Evolutionary conservation across 2,113 vertebrate species (phyloP), one percentile per base, ranked within the genome.

Genomic region (Turnix velox): DNA sequence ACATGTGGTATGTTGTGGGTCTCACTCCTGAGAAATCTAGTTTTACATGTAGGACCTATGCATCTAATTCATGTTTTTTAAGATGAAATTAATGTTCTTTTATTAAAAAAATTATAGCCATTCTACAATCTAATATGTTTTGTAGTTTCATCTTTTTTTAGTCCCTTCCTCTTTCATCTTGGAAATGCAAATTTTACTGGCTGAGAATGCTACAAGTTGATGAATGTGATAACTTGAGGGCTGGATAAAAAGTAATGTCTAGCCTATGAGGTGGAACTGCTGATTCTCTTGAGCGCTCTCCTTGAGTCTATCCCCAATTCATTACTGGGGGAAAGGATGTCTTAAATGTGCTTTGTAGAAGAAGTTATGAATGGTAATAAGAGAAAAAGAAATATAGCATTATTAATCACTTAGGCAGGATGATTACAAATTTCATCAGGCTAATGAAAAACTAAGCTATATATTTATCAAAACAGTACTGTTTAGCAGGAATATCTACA

Each of bases 381-480:
- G 85, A 58, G 88, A 93, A 89, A 93, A 82, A 79, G 18, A 96
- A 91, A 46, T 72, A 86, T n/a, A 33, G 80, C 54, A 61, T 62
- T 91, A 90, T 91, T 88, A 94, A 95, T 95, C 90, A 88, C 39
- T 88, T 82, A 46, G 62, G 54, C 78, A 79, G 42, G 63, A 83
- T 78, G 58, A 76, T 91, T 90, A 77, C 39, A 83, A 80, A 79
- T 94, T 91, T 58, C 24, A 80, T 95, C 90, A 94, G 62, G 59
- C 23, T 94, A 95, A 91, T 83, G 77, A 51, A 83, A 94, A 93
- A 68, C 45, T 80, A 80, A 94, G 46, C 27, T 90, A 76, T 73
- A 51, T 22, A 27, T 37, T 74, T 94, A 91, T 88, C 39, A 90
- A 74, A 85, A 48, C 33, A 69, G 90, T 81, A 46, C 3, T 35